These are phyloP conservation scores for Blennius ocellaris DNA, from an alignment of 2,113 vertebrate species.

Conservation along the genomic window DNA sequence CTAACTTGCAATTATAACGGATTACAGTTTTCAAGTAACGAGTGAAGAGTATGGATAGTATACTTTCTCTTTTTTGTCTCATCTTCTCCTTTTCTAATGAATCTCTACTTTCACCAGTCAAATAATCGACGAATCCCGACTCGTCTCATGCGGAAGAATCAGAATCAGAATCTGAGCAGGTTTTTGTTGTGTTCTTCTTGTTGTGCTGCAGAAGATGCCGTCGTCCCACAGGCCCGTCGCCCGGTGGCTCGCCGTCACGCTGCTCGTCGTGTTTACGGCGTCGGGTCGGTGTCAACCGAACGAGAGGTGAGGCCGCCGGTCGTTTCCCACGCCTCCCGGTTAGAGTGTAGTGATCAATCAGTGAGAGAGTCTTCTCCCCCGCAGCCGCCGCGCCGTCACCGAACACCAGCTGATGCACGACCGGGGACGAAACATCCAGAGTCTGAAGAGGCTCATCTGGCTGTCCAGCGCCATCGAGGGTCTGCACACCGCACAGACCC, in stretches of 20 bases:
- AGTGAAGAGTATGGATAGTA: too few relatives aligned
- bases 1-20: too few relatives aligned
- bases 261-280: slow-evolving; percentile 63
- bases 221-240: slow-evolving; percentile 45
- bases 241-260: slow-evolving; percentile 57
- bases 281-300: slow-evolving; percentile 68
- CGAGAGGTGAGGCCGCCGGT: slow-evolving; percentile 63
- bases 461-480: slow-evolving; percentile 82
- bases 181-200: too few relatives aligned
- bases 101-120: too few relatives aligned
- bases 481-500: slow-evolving; percentile 82
- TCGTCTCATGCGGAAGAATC: too few relatives aligned
- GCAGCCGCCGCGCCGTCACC: slow-evolving; percentile 82
- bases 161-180: too few relatives aligned
- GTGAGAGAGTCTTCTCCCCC: background rate
- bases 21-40: too few relatives aligned
- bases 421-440: slow-evolving; percentile 82
- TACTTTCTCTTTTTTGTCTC: too few relatives aligned
- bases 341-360: too few relatives aligned
- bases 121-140: too few relatives aligned
- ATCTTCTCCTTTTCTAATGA: too few relatives aligned
- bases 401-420: slow-evolving; percentile 88
- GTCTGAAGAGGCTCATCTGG: slow-evolving; percentile 86
- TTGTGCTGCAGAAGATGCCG: slow-evolving; percentile 52
- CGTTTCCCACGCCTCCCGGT: too few relatives aligned